Percentiles rank a stretch among this genome's conserved stretches.
Conservation (phyloP, 1,140 invertebrate genomes). For the Amyelois transitella region DNA sequence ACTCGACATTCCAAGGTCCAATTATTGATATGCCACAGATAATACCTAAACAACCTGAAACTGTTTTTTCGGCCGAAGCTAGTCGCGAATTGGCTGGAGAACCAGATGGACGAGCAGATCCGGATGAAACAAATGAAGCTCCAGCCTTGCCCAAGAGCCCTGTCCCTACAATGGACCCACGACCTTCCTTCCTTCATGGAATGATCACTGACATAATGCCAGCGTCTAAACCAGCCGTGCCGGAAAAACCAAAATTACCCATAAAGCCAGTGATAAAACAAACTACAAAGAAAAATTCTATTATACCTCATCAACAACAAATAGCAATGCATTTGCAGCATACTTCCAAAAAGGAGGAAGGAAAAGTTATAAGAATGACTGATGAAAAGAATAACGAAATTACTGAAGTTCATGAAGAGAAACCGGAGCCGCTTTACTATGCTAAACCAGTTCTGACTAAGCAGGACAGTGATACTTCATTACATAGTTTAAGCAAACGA, state of each 20-base stretch:
- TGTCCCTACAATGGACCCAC: constrained; percentile 76
- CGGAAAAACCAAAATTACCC: constrained; percentile 79
- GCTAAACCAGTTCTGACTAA: constrained; percentile 68
- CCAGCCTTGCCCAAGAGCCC: constrained; percentile 80
- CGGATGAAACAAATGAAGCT: constrained; percentile 79
- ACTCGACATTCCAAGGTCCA: constrained; percentile 67
- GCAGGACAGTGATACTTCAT: constrained; percentile 73
- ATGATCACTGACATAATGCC: constrained; percentile 66
- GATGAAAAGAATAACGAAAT: constrained; percentile 56
- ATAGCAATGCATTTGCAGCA: constrained; percentile 71
- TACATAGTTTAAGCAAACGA: constrained; percentile 71
- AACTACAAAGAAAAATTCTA: constrained; percentile 51
- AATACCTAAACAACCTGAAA: constrained; percentile 55
- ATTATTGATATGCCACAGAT: constrained; percentile 69
- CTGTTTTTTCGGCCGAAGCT: constrained; percentile 74
- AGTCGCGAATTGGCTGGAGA: constrained; percentile 86
- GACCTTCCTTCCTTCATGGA: constrained; percentile 82
- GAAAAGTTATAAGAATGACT: constrained; percentile 31
- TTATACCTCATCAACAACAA: constrained; percentile 61
- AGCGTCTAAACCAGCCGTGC: constrained; percentile 56
- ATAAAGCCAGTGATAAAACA: constrained; percentile 76
- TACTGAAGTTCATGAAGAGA: constrained; percentile 43
- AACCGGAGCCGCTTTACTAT: constrained; percentile 56
- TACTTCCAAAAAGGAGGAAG: constrained; percentile 39
- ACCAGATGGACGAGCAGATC: constrained; percentile 86